phyloP scores from a whole-genome alignment of 1,140 invertebrate species.

The Psix sp. region DNA sequence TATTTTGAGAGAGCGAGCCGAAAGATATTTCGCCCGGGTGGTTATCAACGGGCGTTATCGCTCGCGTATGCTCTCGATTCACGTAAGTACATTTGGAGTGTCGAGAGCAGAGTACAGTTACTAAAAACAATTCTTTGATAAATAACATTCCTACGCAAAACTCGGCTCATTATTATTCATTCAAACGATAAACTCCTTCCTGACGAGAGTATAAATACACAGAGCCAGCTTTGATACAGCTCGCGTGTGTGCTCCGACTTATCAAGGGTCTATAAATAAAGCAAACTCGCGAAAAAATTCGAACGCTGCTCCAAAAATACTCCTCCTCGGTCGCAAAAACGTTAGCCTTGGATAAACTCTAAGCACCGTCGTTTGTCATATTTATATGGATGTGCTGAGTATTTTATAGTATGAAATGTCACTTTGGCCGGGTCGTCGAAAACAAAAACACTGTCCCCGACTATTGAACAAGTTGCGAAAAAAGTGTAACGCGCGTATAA shows the following conservation, averaged over 20 bases:
- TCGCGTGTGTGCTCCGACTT: constrained; percentile 6
- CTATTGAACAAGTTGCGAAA: constrained; percentile 4
- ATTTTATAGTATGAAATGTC: no score
- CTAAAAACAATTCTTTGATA: constrained; percentile 46
- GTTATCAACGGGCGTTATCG: constrained; percentile 23
- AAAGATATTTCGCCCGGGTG: no score
- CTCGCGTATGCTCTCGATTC: constrained; percentile 25
- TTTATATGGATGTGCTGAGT: no score
- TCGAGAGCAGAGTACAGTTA: constrained; percentile 33
- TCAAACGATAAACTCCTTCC: constrained; percentile 32
- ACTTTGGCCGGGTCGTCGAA: no score
- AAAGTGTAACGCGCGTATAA: background rate
- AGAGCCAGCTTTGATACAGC: constrained; percentile 3
- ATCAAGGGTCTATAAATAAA: constrained; percentile 31
- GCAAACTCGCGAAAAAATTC: constrained; percentile 2
- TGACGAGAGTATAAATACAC: constrained; percentile 26
- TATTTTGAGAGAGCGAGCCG: no score
- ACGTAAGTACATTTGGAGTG: constrained; percentile 39
- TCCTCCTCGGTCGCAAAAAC: no score
- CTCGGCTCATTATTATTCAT: constrained; percentile 38
- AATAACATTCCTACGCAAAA: constrained; percentile 45
- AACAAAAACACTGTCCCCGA: background rate
- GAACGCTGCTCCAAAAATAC: no score
- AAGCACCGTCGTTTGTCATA: no score
- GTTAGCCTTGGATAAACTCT: no score